Base-by-base conservation (phyloP, 2,888 invertebrate genomes). In the Acanthosepion lycidas region DNA sequence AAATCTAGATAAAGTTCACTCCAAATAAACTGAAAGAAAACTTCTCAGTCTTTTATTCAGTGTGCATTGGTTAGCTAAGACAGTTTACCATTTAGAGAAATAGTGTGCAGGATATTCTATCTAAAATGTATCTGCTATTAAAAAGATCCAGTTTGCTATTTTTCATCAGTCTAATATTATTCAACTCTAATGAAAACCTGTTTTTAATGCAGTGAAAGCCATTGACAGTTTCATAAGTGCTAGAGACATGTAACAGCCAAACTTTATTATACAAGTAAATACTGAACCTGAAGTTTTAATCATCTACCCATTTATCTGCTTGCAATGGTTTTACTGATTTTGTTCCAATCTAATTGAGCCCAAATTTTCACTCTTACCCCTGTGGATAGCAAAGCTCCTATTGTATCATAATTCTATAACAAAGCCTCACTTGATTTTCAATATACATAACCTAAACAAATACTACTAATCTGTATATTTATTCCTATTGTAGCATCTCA, bases 71-170 rank as follows among this genome's bases (percentile, higher is more conserved):
- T n/a, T n/a, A 78, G n/a, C n/a, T 33, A n/a, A n/a, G n/a, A n/a
- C 78, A 78, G 78, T 33, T 78, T 33, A 78, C 78, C 78, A 59
- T 59, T 78, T 78, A 78, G n/a, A 78, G n/a, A 78, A 78, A 78
- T 78, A 78, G n/a, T 78, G n/a, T 78, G n/a, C n/a, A 28, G 18
- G 18, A 8, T 28, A n/a, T 78, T 78, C 12, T 3, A 78, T 78
- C 78, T n/a, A 59, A 55, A 20, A 59, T 59, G 20, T 23, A n/a
- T n/a, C n/a, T 78, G n/a, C n/a, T 78, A 33, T 78, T n/a, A 28
- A 78, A 78, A 78, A n/a, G n/a, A 78, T 26, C 78, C 26, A 4
- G 23, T 59, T 59, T 59, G 5, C 20, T 23, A 55, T 55, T 55
- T 55, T 55, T 15, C 15, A 55, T 15, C 4, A 51, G 15, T 12